These are phyloP conservation scores for Liodrosophila aerea DNA, from an alignment of 2,888 invertebrate genomes.

Conservation along the genomic window DNA sequence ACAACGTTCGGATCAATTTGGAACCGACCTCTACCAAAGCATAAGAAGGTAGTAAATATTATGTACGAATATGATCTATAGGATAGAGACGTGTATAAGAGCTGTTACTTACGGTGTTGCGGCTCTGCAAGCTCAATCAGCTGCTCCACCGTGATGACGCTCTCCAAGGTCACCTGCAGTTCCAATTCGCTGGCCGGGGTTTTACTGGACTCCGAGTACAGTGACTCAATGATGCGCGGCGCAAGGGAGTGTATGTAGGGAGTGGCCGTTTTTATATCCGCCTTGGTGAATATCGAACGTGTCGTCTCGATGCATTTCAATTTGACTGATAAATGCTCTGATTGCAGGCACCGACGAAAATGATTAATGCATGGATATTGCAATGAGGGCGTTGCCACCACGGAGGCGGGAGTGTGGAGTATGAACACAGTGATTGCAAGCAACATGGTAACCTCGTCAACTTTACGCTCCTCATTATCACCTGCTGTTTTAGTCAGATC, in stretches of 20 bases:
- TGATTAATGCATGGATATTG: conserved; percentile 96
- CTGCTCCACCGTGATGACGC: conserved; percentile 89
- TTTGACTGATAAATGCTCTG: conserved; percentile 86
- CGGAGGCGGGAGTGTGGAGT: conserved; percentile 90
- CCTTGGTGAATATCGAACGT: conserved; percentile 89
- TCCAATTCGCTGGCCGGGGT: conserved; percentile 87
- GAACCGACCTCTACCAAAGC: no score
- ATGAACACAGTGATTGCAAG: conserved; percentile 94
- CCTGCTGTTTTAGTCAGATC: conserved; percentile 92
- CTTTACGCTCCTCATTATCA: conserved; percentile 86
- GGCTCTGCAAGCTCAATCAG: conserved; percentile 89
- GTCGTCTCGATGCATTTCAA: conserved; percentile 91
- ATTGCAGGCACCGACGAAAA: conserved; percentile 91
- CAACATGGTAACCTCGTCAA: conserved; percentile 93
- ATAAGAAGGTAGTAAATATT: no score
- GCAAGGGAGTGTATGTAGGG: conserved; percentile 92
- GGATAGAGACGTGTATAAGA: no score
- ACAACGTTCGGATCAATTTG: no score
- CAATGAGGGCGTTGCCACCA: conserved; percentile 90
- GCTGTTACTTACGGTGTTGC: conserved; percentile 87
- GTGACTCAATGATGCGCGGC: conserved; percentile 89
- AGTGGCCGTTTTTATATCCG: conserved; percentile 87
- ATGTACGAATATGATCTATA: no score
- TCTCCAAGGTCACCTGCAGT: conserved; percentile 88
- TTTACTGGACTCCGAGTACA: conserved; percentile 86